Conservation (phyloP, 2,888 invertebrate species). For the Patella pellucida region DNA sequence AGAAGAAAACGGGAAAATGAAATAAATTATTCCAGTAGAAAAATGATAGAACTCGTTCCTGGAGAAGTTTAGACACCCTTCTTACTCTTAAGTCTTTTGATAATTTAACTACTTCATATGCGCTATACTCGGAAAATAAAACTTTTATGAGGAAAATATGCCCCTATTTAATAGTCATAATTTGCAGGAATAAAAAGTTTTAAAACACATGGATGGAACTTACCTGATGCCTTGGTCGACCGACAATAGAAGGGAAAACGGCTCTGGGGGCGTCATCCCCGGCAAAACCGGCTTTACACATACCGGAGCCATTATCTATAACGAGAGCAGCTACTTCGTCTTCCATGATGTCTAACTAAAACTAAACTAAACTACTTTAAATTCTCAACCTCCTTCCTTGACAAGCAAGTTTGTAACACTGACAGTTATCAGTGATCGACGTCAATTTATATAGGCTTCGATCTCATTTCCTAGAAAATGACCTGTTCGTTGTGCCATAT, state of each 20-base stretch:
- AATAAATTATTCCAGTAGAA: too few relatives aligned
- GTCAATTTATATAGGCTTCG: background rate
- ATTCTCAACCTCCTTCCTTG: background rate
- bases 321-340: slow-evolving; percentile 2
- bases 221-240: slow-evolving; percentile 5
- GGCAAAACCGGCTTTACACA: slow-evolving; percentile 11
- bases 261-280: slow-evolving; percentile 12
- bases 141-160: too few relatives aligned
- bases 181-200: background rate
- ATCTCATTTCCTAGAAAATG: slow-evolving; percentile 2
- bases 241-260: slow-evolving; percentile 2
- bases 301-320: slow-evolving; percentile 6
- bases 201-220: background rate
- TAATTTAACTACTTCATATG: too few relatives aligned
- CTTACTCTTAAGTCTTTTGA: too few relatives aligned
- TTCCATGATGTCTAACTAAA: background rate
- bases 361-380: background rate
- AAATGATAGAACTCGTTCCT: too few relatives aligned
- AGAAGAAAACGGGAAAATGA: too few relatives aligned
- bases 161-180: too few relatives aligned
- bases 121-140: too few relatives aligned
- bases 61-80: too few relatives aligned
- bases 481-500: background rate
- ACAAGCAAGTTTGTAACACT: background rate
- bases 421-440: background rate